Base-by-base conservation (phyloP, 2,888 invertebrate genomes). In the Agriopis leucophaearia region DNA sequence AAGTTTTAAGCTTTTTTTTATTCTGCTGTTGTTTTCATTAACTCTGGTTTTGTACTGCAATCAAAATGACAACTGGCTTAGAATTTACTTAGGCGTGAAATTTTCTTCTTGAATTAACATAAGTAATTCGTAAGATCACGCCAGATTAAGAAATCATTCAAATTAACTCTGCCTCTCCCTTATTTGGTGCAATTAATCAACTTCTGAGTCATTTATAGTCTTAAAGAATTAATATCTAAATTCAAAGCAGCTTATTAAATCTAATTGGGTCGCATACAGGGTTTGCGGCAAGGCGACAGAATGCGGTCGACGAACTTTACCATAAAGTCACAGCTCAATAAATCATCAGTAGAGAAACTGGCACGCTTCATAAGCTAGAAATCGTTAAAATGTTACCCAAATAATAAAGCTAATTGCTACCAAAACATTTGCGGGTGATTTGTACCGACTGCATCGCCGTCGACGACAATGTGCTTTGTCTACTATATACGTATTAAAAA, bases 221-320 rank as follows among this genome's bases (percentile, higher is more conserved):
- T 36, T 56, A 15, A 7, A 35, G 42, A 59, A 40, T 51, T 60
- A 51, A 44, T 48, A 63, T 64, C 59, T 60, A 66, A 57, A 38
- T 64, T 61, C 50, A 18, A 61, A 62, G 58, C 52, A 57, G 69
- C 66, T 74, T 69, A 69, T 72, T 74, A 66, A 66, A 64, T 64
- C 8, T 58, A 59, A 64, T 64, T 64, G 70, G 69, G 54, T 69
- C 47, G 74, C 70, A 70, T 77, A 76, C 71, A 71, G 66, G 70
- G 72, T 77, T 79, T 74, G 64, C 71, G 69, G 69, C 76, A 78
- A 72, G 70, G 69, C 75, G 74, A 79, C 76, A 79, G 81, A 80
- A 82, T 79, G 75, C 82, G 87, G 84, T 82, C 79, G 74, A 82
- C 79, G 81, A 83, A 83, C 86, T 76, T 63, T 44, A 76, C 78